Conservation (phyloP, 1,140 invertebrate genomes). For the Trinorchestia longiramus region DNA sequence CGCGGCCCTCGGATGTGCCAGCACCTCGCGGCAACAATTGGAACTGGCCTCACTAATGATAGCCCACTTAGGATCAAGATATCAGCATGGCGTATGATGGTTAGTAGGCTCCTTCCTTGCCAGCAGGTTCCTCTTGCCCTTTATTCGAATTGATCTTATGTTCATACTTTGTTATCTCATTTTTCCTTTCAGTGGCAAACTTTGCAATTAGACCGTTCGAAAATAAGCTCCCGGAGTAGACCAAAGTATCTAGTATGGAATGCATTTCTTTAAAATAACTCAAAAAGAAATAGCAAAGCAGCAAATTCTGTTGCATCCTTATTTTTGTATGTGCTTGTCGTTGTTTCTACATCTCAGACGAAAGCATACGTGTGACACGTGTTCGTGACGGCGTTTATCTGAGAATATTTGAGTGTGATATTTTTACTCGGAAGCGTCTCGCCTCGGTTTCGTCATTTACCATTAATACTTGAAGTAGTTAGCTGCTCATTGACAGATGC, state of each 20-base stretch:
- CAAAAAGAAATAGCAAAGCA: background rate
- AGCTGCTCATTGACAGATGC: too few relatives aligned
- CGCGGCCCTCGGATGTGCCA: conserved; percentile 20
- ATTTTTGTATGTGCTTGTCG: background rate
- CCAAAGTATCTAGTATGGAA: background rate
- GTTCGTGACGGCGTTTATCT: background rate
- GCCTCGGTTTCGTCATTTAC: too few relatives aligned
- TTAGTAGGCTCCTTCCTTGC: background rate
- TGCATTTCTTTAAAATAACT: background rate
- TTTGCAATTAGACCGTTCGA: background rate
- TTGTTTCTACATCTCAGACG: background rate
- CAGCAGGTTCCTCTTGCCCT: background rate
- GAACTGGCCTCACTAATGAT: conserved; percentile 49
- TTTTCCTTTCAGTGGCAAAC: background rate
- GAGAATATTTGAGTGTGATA: background rate
- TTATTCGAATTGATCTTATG: background rate
- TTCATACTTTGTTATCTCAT: background rate
- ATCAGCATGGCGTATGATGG: background rate
- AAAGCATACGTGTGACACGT: background rate
- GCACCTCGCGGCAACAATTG: conserved; percentile 27
- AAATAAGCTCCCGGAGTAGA: background rate
- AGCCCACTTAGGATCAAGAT: background rate
- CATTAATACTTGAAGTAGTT: too few relatives aligned
- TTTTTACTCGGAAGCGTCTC: background rate
- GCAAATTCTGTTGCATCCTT: background rate